Evolutionary conservation across 2,113 vertebrate genomes (phyloP).

Genomic region (Daboia siamensis): DNA sequence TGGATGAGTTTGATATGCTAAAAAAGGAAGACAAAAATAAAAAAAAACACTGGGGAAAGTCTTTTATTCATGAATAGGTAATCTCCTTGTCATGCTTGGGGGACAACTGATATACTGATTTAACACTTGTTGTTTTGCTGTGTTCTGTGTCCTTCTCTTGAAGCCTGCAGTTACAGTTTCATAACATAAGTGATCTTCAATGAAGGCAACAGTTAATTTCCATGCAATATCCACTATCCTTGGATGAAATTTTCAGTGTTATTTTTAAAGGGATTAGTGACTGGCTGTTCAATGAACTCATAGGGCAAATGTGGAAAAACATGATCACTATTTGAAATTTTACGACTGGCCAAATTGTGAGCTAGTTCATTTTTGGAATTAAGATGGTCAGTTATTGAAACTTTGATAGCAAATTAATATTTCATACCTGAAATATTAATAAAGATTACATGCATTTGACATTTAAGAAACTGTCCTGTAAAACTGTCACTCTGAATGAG

Average conservation of each 20-base stretch:
- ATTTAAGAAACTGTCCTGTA: slow-evolving; percentile 32
- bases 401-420: slow-evolving; percentile 51
- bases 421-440: slow-evolving; percentile 34
- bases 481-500: slow-evolving; percentile 7
- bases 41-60: slow-evolving; percentile 23
- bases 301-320: slow-evolving; percentile 53
- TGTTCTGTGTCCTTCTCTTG: slow-evolving; percentile 32
- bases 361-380: slow-evolving; percentile 64
- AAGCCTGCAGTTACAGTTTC: slow-evolving; percentile 9
- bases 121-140: slow-evolving; percentile 24
- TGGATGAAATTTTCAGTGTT: background rate
- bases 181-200: background rate
- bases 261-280: slow-evolving; percentile 28
- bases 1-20: background rate
- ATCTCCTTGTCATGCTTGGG: slow-evolving; percentile 33
- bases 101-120: slow-evolving; percentile 34
- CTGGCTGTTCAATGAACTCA: slow-evolving; percentile 53
- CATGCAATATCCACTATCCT: background rate
- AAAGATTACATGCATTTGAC: slow-evolving; percentile 13
- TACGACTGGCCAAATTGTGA: slow-evolving; percentile 58
- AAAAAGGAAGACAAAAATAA: background rate
- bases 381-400: slow-evolving; percentile 49
- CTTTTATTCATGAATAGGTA: background rate
- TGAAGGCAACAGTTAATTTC: background rate
- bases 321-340: slow-evolving; percentile 52